These are phyloP conservation scores for Mythimna lalbum DNA, from an alignment of 2,888 invertebrate species.

Conservation along the genomic window DNA sequence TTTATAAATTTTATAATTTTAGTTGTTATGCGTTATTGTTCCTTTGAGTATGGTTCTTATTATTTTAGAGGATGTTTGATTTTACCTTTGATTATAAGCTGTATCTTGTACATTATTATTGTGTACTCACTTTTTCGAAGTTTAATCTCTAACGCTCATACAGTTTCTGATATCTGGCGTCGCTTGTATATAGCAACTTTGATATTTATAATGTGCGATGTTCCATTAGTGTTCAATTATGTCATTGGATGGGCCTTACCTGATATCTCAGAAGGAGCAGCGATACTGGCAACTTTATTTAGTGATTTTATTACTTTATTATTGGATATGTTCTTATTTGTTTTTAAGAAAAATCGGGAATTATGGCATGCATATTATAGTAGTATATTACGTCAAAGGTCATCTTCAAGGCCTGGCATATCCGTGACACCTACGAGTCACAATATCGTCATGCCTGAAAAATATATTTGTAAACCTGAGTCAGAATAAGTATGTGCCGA, in stretches of 20 bases:
- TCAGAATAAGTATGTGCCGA: not conserved
- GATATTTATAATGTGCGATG: not conserved
- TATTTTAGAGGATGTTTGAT: not conserved
- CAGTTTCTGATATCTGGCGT: not conserved
- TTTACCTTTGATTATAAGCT: not conserved
- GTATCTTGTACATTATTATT: not conserved
- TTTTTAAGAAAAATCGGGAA: not conserved
- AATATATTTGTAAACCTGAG: not conserved
- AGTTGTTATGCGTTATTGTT: no score
- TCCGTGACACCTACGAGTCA: not conserved
- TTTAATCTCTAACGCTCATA: not conserved
- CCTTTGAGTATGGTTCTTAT: not conserved
- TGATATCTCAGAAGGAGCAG: no score
- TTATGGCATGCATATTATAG: not conserved
- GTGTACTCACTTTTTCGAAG: not conserved
- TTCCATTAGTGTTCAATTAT: no score
- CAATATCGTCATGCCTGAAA: not conserved
- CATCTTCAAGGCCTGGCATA: not conserved
- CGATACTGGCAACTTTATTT: not conserved
- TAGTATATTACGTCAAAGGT: not conserved
- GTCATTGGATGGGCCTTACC: not conserved
- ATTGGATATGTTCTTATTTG: not conserved
- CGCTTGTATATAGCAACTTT: conserved; percentile 1
- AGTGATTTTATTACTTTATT: not conserved
- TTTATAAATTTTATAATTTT: not conserved